These are phyloP conservation scores for Armadillidium nasatum DNA, from an alignment of 1,140 invertebrate genomes.

Conservation along the genomic window DNA sequence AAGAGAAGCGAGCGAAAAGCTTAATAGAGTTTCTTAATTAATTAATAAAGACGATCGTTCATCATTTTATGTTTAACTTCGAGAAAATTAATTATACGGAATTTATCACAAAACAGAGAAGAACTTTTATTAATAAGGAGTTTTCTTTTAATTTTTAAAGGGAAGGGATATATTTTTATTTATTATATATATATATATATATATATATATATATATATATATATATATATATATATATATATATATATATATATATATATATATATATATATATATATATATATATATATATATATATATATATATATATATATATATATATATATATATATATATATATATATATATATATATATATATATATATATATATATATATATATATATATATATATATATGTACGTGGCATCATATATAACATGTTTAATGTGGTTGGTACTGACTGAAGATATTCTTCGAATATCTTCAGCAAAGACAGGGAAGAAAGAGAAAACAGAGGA, in stretches of 20 bases:
- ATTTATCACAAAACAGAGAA: not conserved
- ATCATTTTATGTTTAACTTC: not conserved
- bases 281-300: slow-evolving; percentile 15
- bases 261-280: not conserved
- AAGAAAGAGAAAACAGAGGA: no score
- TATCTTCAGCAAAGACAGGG: not conserved
- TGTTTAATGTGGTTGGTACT: no score
- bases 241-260: slow-evolving; percentile 12
- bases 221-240: slow-evolving; percentile 15
- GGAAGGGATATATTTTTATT: not conserved
- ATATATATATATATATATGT: not conserved
- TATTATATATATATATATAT: not conserved
- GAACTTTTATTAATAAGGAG: no score
- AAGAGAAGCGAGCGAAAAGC: no score
- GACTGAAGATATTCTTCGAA: not conserved
- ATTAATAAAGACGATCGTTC: not conserved
- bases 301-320: slow-evolving; percentile 7
- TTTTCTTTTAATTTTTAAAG: not conserved
- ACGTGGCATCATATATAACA: not conserved
- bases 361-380: not conserved
- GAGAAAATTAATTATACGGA: not conserved
- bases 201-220: slow-evolving; percentile 13
- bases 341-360: not conserved
- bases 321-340: not conserved
- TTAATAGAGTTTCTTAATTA: not conserved